Evolutionary conservation across 1,140 invertebrate genomes (phyloP), one percentile per base, ranked within the genome.

Genomic region (Cylas formicarius): DNA sequence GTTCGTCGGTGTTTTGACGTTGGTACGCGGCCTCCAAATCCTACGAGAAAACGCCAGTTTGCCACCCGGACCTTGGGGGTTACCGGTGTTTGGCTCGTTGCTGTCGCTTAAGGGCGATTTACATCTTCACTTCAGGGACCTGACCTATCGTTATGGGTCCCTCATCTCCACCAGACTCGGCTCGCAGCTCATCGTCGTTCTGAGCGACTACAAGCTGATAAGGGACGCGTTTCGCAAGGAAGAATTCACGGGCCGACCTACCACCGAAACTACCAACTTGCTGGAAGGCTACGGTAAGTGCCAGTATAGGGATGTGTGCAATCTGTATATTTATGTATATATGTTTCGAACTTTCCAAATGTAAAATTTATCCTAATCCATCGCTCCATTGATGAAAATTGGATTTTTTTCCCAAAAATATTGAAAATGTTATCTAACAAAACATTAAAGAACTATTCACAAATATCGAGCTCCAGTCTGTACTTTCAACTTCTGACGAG

Each of bases 201-300:
- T 93, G 43, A 87, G 82, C 66, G 89, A 93, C 68, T 82, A 87
- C 61, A 78, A 80, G 53, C 70, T 81, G 53, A 90, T 94, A 48
- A 71, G 86, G 36, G 84, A 91, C 57, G 79, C 86, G 13, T 93
- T 94, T 63, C 71, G 82, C 0, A 75, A 78, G 11, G 84, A 88
- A 56, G 86, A 89, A 55, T 90, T 92, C 67, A 86, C 84, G 45
- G 88, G 83, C 18, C 74, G 89, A 35, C 90, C 90, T 10, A 79
- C 80, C 53, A 88, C 80, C 9, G 83, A 86, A 27, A 81, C 92
- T 54, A 87, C 80, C 69, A 78, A 82, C 52, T 84, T 90, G n/a
- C 72, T 93, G 18, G 85, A 82, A 57, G 89, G 88, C 56, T 90
- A 88, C 44, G 90, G 89, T 92, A 67, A 89, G 81, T 82, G 14